These are phyloP conservation scores for Sorex araneus DNA, from an alignment of 2,113 vertebrate species.

Conservation along the genomic window DNA sequence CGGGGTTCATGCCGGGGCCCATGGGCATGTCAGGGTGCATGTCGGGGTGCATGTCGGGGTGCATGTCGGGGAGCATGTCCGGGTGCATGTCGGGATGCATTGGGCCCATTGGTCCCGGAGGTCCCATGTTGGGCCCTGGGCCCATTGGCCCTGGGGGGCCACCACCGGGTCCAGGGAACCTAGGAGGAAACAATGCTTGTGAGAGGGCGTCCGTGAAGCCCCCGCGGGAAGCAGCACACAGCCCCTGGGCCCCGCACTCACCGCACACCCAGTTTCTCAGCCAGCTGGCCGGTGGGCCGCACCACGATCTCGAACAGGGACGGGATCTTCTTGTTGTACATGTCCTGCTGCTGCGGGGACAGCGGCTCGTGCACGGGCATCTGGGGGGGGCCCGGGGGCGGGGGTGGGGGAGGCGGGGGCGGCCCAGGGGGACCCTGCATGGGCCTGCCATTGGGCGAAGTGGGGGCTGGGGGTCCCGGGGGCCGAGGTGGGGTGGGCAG, in stretches of 20 bases:
- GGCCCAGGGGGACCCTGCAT: slow-evolving; percentile 86
- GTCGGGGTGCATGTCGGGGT: slow-evolving; percentile 90
- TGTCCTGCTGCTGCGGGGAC: slow-evolving; percentile 86
- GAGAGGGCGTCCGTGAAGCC: slow-evolving; percentile 28
- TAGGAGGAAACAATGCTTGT: slow-evolving; percentile 84
- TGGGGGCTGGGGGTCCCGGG: slow-evolving; percentile 93
- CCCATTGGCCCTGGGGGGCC: slow-evolving; percentile 88
- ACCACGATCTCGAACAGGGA: slow-evolving; percentile 98
- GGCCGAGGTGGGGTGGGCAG: slow-evolving; percentile 93
- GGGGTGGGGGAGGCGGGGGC: slow-evolving; percentile 89
- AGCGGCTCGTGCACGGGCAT: slow-evolving; percentile 88
- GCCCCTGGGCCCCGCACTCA: slow-evolving; percentile 70
- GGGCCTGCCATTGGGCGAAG: slow-evolving; percentile 87
- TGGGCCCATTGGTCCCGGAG: slow-evolving; percentile 86
- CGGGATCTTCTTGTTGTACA: slow-evolving; percentile 94
- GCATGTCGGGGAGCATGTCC: slow-evolving; percentile 89
- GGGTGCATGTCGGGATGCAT: slow-evolving; percentile 89
- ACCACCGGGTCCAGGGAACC: slow-evolving; percentile 92
- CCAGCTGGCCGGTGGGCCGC: slow-evolving; percentile 95
- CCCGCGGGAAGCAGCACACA: too few species aligned
- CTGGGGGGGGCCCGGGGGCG: slow-evolving; percentile 84
- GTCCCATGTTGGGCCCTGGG: slow-evolving; percentile 84
- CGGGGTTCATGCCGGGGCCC: slow-evolving; percentile 88
- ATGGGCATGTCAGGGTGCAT: slow-evolving; percentile 90
- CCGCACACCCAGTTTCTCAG: slow-evolving; percentile 96